phyloP scores from a whole-genome alignment of 2,888 invertebrate species.

The Campoletis raptor region DNA sequence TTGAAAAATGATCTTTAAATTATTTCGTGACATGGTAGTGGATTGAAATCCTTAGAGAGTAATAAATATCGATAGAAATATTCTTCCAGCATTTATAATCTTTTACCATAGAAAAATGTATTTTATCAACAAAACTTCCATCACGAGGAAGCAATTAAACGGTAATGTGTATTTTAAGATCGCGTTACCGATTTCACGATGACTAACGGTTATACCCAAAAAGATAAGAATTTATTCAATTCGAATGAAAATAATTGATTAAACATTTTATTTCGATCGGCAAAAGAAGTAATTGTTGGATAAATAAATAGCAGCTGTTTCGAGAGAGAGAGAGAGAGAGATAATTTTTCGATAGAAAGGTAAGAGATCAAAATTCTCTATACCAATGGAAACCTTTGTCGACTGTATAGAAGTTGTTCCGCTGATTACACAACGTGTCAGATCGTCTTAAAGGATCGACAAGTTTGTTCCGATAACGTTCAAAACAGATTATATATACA shows the following conservation, averaged over 20 bases:
- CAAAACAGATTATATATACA: slow-evolving; percentile 31
- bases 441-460: slow-evolving; percentile 43
- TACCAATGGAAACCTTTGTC: neutral
- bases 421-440: slow-evolving; percentile 41
- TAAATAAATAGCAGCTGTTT: neutral
- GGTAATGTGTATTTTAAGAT: neutral
- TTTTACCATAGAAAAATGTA: neutral
- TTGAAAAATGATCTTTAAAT: neutral
- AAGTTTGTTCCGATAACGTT: slow-evolving; percentile 53
- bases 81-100: neutral
- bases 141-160: neutral
- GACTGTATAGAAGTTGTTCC: slow-evolving; percentile 16
- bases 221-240: neutral
- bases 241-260: neutral
- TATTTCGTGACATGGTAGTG: neutral
- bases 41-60: neutral
- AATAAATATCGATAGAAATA: neutral
- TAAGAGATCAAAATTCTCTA: neutral
- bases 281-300: neutral
- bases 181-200: neutral
- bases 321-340: neutral
- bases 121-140: neutral
- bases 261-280: neutral
- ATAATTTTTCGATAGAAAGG: neutral
- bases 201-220: neutral